Evolutionary conservation across 2,797 vertebrate genomes (phyloP), one percentile per base, ranked within the genome.

Genomic region (Pangasius larnaudii): DNA sequence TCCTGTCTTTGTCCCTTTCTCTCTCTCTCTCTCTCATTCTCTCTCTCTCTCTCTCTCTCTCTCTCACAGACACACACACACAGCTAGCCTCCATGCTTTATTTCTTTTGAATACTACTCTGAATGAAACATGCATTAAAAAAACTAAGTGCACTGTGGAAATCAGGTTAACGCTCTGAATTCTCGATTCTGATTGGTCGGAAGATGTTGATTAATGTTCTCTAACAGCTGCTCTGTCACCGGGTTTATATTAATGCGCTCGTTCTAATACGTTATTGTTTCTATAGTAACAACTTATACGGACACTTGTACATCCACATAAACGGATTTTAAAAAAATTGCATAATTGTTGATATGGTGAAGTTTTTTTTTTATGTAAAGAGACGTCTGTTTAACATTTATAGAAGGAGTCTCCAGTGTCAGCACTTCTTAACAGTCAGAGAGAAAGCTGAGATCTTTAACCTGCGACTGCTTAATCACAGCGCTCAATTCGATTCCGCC

Each of bases 91-190:
- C 67, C 39, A 75, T 42, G 63, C 58, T 46, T 19, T 33, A 5
- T 36, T 30, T 83, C 42, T 77, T 77, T 30, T 7, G 8, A 36
- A 36, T n/a, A 56, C 10, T 42, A 53, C 46, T 42, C 65, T 53
- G 46, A 77, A 88, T 90, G 42, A 90, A 89, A 89, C 86, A 88
- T 78, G 75, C 79, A 86, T 36, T 51, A 49, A 85, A 87, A 87
- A 87, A 69, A 80, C 36, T 84, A 77, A 86, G 85, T 22, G 39
- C 71, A 59, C 33, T 79, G 86, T 58, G 39, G 74, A 89, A 89
- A 90, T 86, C 59, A 89, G 82, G 63, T 87, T 58, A 87, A 65
- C 46, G 9, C 33, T 58, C n/a, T 67, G 24, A 27, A 63, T 63
- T n/a, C 27, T n/a, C 22, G 19, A 22, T 24, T 24, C 6, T 59